These are phyloP conservation scores for Dromas ardeola DNA, from an alignment of 2,113 vertebrate genomes.

Conservation along the genomic window DNA sequence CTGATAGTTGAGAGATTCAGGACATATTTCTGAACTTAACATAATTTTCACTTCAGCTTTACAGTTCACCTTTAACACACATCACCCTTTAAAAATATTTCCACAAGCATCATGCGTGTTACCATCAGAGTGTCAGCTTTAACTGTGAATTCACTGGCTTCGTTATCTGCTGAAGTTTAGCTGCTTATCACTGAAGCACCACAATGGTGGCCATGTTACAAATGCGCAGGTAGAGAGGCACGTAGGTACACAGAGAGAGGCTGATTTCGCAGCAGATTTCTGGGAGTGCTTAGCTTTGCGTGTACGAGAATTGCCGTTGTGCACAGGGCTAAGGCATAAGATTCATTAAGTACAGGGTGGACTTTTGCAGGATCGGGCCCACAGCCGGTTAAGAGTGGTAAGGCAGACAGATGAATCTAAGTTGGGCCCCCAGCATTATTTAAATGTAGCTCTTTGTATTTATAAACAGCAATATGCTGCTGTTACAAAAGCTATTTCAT, in stretches of 20 bases:
- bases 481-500: conserved; percentile 47
- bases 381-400: neutral
- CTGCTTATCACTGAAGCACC: neutral
- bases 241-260: neutral
- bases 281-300: neutral
- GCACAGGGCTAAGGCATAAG: neutral
- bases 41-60: conserved; percentile 54
- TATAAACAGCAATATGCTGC: conserved; percentile 49
- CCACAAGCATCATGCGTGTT: neutral
- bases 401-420: neutral
- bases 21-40: conserved; percentile 47
- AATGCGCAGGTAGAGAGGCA: neutral
- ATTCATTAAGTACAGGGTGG: fast-evolving
- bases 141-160: neutral
- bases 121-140: neutral
- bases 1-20: conserved; percentile 15
- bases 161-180: neutral
- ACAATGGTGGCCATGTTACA: neutral
- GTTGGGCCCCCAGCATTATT: neutral
- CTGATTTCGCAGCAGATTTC: neutral
- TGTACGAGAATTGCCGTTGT: fast-evolving
- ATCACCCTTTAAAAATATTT: conserved; percentile 37
- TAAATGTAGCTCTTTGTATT: conserved; percentile 51
- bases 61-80: conserved; percentile 43
- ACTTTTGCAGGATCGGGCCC: neutral